Base-by-base conservation (phyloP, 2,888 invertebrate species). In the Cataglyphis albicans region DNA sequence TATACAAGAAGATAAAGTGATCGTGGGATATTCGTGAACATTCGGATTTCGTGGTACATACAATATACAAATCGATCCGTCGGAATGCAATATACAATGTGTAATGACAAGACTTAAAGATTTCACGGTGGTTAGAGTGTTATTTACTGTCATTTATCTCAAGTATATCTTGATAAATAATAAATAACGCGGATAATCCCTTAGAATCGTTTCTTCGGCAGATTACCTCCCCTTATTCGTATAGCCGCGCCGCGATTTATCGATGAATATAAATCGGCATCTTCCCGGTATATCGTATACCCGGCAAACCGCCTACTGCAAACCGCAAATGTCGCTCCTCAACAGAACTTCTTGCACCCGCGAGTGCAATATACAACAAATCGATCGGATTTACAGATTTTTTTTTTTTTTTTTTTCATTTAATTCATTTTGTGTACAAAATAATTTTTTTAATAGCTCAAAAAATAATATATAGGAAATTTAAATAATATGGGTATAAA, bases 181-280 rank as follows among this genome's bases (percentile, higher is more conserved):
- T 78, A 78, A 78, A 78, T 78, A 78, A 78, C 12, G 6, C 32
- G 74, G 73, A 73, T 78, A 78, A 78, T 78, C 78, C 32, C 18
- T 21, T 57, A 78, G 78, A 78, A 78, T 78, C 78, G 74, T 78
- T 78, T 57, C 78, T 73, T 73, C 32, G 78, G 74, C 73, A 78
- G 44, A 78, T 78, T 78, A 78, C 74, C 73, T 73, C 12, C 38
- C 35, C 52, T 74, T 38, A 61, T 35, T 78, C 67, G 67, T 35
- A 59, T 35, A 59, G 65, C 67, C 55, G 68, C 73, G 78, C 81
- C 41, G 85, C 84, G 86, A 89, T 89, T 89, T 84, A 88, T 90
- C 88, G 85, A 74, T 52, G 88, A 82, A 85, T 87, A 89, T 89
- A 89, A 89, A 89, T 89, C 88, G 90, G 85, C 82, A 89, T 88